phyloP scores from a whole-genome alignment of 2,888 invertebrate genomes.

The Chorisops tibialis region DNA sequence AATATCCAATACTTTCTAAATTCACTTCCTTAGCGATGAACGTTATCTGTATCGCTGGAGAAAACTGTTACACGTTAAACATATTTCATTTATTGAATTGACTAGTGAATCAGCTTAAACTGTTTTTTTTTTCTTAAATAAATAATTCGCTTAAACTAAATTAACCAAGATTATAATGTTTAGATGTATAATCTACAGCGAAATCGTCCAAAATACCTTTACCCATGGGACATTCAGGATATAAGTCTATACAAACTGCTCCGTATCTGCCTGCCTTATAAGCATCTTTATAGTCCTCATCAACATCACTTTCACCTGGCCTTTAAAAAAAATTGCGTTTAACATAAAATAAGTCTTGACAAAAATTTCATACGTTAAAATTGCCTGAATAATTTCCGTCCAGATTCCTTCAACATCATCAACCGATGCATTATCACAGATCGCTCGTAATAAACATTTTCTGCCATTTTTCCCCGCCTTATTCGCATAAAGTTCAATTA shows the following conservation, averaged over 20 bases:
- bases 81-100: too few relatives aligned
- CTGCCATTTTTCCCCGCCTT: slow-evolving; percentile 37
- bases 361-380: slow-evolving; percentile 41
- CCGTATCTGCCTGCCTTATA: slow-evolving; percentile 62
- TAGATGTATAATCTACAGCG: slow-evolving; percentile 51
- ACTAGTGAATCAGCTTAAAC: too few relatives aligned
- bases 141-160: too few relatives aligned
- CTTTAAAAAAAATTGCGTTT: slow-evolving; percentile 32
- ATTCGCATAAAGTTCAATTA: slow-evolving; percentile 43
- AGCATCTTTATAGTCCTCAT: slow-evolving; percentile 60
- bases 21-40: too few relatives aligned
- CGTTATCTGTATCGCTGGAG: too few relatives aligned
- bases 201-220: slow-evolving; percentile 57
- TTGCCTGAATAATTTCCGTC: slow-evolving; percentile 42
- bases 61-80: too few relatives aligned
- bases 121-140: too few relatives aligned
- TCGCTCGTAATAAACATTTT: slow-evolving; percentile 44
- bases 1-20: too few relatives aligned
- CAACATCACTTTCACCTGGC: slow-evolving; percentile 49
- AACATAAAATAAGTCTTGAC: background rate
- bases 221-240: slow-evolving; percentile 60
- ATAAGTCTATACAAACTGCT: slow-evolving; percentile 62
- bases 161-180: too few relatives aligned
- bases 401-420: slow-evolving; percentile 42
- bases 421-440: slow-evolving; percentile 47